Evolutionary conservation across 2,113 vertebrate genomes (phyloP), one percentile per base, ranked within the genome.

Genomic region (Fukomys damarensis): DNA sequence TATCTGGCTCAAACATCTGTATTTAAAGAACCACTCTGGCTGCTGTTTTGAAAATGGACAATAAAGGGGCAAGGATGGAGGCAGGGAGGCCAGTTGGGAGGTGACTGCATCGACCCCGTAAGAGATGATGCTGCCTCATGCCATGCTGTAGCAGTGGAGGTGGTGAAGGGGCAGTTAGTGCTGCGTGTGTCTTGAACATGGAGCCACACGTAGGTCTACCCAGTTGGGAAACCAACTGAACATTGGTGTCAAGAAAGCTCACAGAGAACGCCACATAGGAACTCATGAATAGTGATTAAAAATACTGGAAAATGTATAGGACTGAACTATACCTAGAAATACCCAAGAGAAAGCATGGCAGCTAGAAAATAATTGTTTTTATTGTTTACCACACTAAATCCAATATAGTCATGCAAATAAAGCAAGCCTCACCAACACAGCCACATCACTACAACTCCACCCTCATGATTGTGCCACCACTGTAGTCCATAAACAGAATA

Each of bases 361-460:
- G 49, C 58, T 74, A 66, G 52, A 90, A 85, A 56, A 87, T 38
- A 82, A 26, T 88, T 96, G 70, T 91, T 89, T 91, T 89, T 56
- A 72, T 89, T 72, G 19, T 32, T 89, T 79, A 63, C 43, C 84
- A 66, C 59, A 88, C 91, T 80, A 59, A 93, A 70, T 66, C 65
- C 66, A 96, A 20, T 54, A 83, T 56, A 82, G 46, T 90, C 54
- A 38, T 90, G 76, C 89, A 95, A 81, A 96, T 84, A 70, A 65
- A 89, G 41, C 59, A 24, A 91, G 82, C 22, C 59, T 87, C 20
- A 3, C 41, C 22, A 66, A 84, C 84, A 90, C 93, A 96, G 30
- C n/a, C 65, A 41, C 66, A 5, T 63, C 49, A 13, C 35, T 66
- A 49, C 9, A 72, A 65, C 85, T n/a, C 38, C 61, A 10, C 46